A percentile compares a stretch with the other conserved stretches of the same genome.
Evolutionary conservation across 2,797 vertebrate genomes (phyloP).

Genomic region (Paramormyrops hopkinsi): DNA sequence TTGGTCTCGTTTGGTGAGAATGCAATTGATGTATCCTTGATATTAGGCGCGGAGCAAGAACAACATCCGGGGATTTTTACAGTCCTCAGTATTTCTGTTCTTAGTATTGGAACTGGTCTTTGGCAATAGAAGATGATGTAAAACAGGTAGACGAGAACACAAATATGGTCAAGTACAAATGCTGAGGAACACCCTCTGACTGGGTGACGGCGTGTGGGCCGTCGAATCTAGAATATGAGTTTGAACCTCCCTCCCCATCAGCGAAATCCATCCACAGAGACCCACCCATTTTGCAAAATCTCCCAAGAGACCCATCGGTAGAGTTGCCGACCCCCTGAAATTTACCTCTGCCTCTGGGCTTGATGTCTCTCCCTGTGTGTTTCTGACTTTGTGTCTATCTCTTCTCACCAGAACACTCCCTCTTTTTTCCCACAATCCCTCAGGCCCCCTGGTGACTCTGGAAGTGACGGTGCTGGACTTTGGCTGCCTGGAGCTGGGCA

Average conservation of each 20-base stretch:
- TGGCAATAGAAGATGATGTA: background rate
- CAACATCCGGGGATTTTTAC: background rate
- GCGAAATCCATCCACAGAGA: background rate
- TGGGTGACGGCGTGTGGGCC: background rate
- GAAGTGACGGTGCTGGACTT: constrained; percentile 68
- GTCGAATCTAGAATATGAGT: background rate
- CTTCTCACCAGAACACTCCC: background rate
- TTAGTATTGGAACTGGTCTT: background rate
- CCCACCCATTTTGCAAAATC: background rate
- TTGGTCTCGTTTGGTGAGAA: background rate
- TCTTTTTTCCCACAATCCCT: background rate
- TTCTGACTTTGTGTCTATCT: background rate
- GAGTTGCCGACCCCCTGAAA: background rate
- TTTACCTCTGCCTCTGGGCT: background rate
- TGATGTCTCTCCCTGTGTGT: background rate
- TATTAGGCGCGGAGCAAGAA: background rate
- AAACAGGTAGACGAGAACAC: background rate
- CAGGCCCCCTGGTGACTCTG: constrained; percentile 75
- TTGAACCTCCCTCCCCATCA: background rate
- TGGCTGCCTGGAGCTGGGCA: constrained; percentile 61
- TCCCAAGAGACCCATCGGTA: background rate
- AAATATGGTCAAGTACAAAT: background rate
- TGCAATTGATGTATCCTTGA: background rate
- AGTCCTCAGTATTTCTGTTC: background rate
- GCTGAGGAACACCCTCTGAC: background rate